Conservation (phyloP, 1,140 invertebrate genomes). For the Drosophila tani region DNA sequence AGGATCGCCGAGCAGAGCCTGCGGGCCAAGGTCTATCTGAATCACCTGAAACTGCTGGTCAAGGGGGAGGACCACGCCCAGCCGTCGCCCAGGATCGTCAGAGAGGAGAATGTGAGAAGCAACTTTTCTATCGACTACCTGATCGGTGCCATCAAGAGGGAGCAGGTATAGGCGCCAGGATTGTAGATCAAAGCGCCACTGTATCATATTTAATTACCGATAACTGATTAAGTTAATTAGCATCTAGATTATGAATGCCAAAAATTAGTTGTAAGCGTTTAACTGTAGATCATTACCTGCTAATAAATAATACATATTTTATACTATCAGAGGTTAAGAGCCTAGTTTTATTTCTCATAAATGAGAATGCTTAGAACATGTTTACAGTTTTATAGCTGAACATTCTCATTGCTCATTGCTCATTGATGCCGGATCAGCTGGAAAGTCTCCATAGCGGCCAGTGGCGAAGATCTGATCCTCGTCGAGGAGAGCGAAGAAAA, state of each 20-base stretch:
- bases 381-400: neutral
- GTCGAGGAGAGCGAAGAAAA: constrained; percentile 23
- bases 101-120: constrained; percentile 21
- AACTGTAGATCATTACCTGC: neutral
- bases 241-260: neutral
- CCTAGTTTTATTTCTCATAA: neutral
- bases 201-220: neutral
- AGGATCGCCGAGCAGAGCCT: constrained; percentile 67
- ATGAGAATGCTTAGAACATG: neutral
- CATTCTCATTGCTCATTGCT: neutral
- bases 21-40: constrained; percentile 66
- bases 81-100: neutral
- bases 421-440: neutral
- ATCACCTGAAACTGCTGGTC: constrained; percentile 53
- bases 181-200: constrained; percentile 28
- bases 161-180: constrained; percentile 17
- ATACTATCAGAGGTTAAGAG: neutral
- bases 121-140: constrained; percentile 72
- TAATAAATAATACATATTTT: neutral
- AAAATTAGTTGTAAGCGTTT: neutral
- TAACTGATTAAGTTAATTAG: constrained; percentile 1
- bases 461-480: constrained; percentile 5
- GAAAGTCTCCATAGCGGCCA: constrained; percentile 12
- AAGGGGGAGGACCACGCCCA: constrained; percentile 21
- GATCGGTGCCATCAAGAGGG: constrained; percentile 46